Base-by-base conservation (phyloP, 2,113 vertebrate genomes). In the Ammodytes dubius region DNA sequence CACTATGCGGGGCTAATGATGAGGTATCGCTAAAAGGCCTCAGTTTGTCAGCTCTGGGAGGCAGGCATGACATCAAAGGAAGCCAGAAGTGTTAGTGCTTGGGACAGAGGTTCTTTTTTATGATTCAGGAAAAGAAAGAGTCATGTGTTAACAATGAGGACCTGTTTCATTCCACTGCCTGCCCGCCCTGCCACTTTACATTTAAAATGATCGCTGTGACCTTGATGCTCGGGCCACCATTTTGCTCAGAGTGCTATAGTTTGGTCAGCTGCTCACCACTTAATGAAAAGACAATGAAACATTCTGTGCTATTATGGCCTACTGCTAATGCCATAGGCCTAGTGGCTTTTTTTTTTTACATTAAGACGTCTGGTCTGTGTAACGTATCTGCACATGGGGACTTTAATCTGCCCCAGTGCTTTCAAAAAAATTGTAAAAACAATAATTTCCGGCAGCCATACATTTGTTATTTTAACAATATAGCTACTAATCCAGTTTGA, bases 211-310 rank as follows among this genome's bases (percentile, higher is more conserved):
- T 82, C 60, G 19, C 66, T 52, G 71, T 82, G 58, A 73, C 73
- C 68, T 73, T 69, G 37, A 19, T 46, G 52, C 37, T 71, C 35
- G 45, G 66, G 40, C 19, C 60, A 67, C 2, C 53, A 61, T 65
- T 56, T 57, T 60, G 37, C 78, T 45, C 49, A 52, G 61, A 68
- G 66, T 49, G 42, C 39, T 70, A 35, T 13, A 10, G 19, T 40
- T 43, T 46, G 40, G 7, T 42, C 61, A 19, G 12, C 60, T 63
- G 63, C 1, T 12, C 7, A 5, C 17, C 49, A 19, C 27, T 46
- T 67, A 64, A 81, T 86, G 58, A 70, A 81, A 86, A 77, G 64
- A 54, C 70, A 81, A 43, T 68, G 54, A 77, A 65, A 73, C 5
- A 43, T 45, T 57, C 58, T 63, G 10, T 27, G 2, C 49, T 57